Evolutionary conservation across 2,113 vertebrate species (phyloP), one percentile per base, ranked within the genome.

Genomic region (Arvicanthis niloticus): DNA sequence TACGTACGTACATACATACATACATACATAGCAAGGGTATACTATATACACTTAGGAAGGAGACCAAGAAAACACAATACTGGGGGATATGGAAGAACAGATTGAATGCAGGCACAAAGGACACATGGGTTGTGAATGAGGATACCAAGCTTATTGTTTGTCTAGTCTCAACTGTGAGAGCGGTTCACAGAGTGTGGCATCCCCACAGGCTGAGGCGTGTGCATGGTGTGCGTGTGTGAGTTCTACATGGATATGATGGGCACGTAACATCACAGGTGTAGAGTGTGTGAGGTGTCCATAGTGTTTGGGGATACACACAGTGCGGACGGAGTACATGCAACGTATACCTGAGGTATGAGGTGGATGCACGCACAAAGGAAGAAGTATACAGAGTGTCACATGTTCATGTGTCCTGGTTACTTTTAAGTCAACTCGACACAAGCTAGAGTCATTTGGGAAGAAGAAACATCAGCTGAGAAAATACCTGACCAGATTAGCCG

Each of bases 1-100:
- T 17, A 5, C 7, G 15, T 6, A 13, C 22, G 6, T 6, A 53
- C 2, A 19, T 4, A 11, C 5, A 2, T 34, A 34, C 9, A 7
- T 0, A 26, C 13, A 16, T 9, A 12, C 26, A 29, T 26, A 84
- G 24, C 29, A 7, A 29, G 24, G 56, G 3, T 8, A 62, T 62
- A 42, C 26, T 42, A 62, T 9, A 60, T n/a, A 56, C 37, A 42
- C 8, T 62, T 60, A 48, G 40, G 48, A 45, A 85, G 40, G 51
- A 53, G 31, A 65, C 26, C 9, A 31, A 34, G 60, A 86, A 10
- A 45, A 16, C 6, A 13, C 40, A 29, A 17, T 7, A 48, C 34
- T 34, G 5, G 60, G 29, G 48, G 17, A 22, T 12, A 5, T 3
- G 10, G 62, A 48, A 7, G 81, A 21, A n/a, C 78, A 82, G 80